Evolutionary conservation across 2,113 vertebrate genomes (phyloP), one percentile per base, ranked within the genome.

Genomic region (Heterotis niloticus): DNA sequence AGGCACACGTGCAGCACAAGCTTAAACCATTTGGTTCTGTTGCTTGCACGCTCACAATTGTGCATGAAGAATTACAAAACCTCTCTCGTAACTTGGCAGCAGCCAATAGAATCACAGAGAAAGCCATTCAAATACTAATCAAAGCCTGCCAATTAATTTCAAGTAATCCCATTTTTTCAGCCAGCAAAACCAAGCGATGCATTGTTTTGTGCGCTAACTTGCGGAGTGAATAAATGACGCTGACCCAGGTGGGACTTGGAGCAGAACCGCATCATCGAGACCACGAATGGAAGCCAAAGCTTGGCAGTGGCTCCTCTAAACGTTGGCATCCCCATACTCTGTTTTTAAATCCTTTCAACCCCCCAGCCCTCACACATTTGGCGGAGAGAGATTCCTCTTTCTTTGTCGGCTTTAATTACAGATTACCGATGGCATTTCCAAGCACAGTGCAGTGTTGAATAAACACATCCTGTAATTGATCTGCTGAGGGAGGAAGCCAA

Each of bases 401-500:
- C 74, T 75, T 72, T 64, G 78, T 83, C 69, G 78, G 51, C 60
- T 1, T 66, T 86, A 82, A 90, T 87, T 81, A 86, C 74, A 83
- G 69, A 82, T 83, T 80, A 80, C 29, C 23, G 64, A 76, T 72
- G 65, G 64, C 75, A 84, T 80, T 86, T 82, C 78, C 69, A 77
- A 82, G 76, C 59, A 44, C 4, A 24, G 68, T 59, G 72, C 59
- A 76, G 18, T 72, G 75, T 77, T 44, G 26, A 81, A 76, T 65
- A 81, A 81, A 81, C 80, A 77, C 26, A 64, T 68, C 66, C 72
- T 60, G 70, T 80, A 79, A 76, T 78, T 75, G 79, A 82, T 76
- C 59, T 78, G 77, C 59, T 28, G 66, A 24, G 14, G 51, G 54
- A 44, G 28, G 44, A 52, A 20, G n/a, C 26, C 11, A 73, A 73